Evolutionary conservation across 2,797 vertebrate genomes (phyloP).

Genomic region (Danio kyathit): DNA sequence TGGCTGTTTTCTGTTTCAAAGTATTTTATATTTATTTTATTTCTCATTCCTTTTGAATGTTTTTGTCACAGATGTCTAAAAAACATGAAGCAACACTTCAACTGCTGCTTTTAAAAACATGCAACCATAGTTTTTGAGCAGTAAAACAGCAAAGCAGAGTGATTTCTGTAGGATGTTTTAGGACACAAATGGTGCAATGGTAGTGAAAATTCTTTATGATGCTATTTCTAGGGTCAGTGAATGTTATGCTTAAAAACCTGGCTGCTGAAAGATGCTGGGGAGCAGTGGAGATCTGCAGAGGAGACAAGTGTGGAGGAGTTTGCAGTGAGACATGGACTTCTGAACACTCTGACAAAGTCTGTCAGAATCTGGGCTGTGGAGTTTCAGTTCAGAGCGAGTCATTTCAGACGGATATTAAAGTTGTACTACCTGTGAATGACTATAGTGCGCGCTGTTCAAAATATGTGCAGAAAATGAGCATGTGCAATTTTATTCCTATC

Average conservation of each 20-base stretch:
- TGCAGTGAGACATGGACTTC: constrained; percentile 58
- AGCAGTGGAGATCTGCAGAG: constrained; percentile 37
- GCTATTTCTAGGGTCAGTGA: constrained; percentile 22
- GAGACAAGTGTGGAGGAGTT: not conserved
- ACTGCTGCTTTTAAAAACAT: too few relatives aligned
- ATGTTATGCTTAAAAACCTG: constrained; percentile 4
- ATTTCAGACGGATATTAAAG: accelerated
- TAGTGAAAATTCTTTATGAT: not conserved
- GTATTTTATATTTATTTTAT: too few relatives aligned
- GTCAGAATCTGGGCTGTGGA: constrained; percentile 64
- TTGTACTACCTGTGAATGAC: accelerated
- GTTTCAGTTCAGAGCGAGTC: accelerated
- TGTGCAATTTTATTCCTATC: constrained; percentile 56
- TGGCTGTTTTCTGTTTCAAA: too few relatives aligned
- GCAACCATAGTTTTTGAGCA: too few relatives aligned
- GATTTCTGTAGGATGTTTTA: too few relatives aligned
- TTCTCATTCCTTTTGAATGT: too few relatives aligned
- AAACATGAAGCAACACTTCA: too few relatives aligned
- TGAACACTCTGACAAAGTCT: constrained; percentile 14
- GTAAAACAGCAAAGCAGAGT: too few relatives aligned
- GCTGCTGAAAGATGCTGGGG: constrained; percentile 64
- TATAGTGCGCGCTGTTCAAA: constrained; percentile 56
- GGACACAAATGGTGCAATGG: too few relatives aligned
- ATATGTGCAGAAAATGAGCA: not conserved
- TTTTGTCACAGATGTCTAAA: too few relatives aligned